These are phyloP conservation scores for Tetanocera ferruginea DNA, from an alignment of 2,888 invertebrate species.

Conservation along the genomic window DNA sequence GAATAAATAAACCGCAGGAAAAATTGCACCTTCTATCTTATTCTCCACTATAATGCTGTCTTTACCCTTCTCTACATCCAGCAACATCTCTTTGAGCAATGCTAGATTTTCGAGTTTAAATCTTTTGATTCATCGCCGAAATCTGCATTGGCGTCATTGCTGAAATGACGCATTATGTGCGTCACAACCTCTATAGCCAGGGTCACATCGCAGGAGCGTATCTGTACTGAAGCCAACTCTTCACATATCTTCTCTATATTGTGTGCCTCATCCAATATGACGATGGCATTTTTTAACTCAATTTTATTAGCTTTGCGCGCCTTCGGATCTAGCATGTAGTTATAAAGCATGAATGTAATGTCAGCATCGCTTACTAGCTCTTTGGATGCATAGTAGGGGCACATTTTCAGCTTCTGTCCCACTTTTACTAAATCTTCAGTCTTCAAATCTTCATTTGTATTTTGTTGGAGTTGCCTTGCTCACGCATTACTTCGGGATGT, in stretches of 20 bases:
- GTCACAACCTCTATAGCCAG: slow-evolving; percentile 92
- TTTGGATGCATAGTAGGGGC: slow-evolving; percentile 94
- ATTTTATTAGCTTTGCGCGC: slow-evolving; percentile 85
- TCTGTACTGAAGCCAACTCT: slow-evolving; percentile 84
- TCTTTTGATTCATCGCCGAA: slow-evolving; percentile 74
- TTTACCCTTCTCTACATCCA: slow-evolving; percentile 81
- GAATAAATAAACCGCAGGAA: slow-evolving; percentile 82
- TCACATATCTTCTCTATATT: slow-evolving; percentile 98
- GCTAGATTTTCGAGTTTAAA: slow-evolving; percentile 85
- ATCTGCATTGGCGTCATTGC: slow-evolving; percentile 71
- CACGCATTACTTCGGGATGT: slow-evolving; percentile 89
- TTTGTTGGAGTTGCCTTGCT: slow-evolving; percentile 83
- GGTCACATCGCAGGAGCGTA: slow-evolving; percentile 90
- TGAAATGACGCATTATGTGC: slow-evolving; percentile 72
- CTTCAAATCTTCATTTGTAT: slow-evolving; percentile 91
- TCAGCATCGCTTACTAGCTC: slow-evolving; percentile 90
- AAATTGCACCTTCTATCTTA: slow-evolving; percentile 76
- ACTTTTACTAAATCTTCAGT: slow-evolving; percentile 86
- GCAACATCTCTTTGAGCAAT: slow-evolving; percentile 82
- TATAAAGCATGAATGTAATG: slow-evolving; percentile 98
- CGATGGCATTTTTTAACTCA: slow-evolving; percentile 80
- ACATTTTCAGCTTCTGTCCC: slow-evolving; percentile 86
- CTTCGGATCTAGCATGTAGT: slow-evolving; percentile 94
- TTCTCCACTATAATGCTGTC: slow-evolving; percentile 77
- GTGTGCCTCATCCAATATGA: slow-evolving; percentile 98